Evolutionary conservation across 1,140 invertebrate species (phyloP), one percentile per base, ranked within the genome.

Genomic region (Anoplolepis gracilipes): DNA sequence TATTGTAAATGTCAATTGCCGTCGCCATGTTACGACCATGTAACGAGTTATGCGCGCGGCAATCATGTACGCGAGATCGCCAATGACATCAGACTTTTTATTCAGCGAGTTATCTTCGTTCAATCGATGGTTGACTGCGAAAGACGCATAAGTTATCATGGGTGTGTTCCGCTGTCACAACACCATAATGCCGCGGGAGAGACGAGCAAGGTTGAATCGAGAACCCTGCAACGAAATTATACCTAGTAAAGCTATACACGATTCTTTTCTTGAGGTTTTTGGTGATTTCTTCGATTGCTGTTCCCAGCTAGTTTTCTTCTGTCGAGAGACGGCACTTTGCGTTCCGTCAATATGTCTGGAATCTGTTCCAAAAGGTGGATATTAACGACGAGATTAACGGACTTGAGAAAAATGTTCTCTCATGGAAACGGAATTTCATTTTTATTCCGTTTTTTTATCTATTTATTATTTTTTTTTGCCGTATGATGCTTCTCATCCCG

Each of bases 1-100:
- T 89, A 81, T 89, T 72, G 67, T 49, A 81, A 89, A 89, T 88
- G 87, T 88, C 87, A 88, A 85, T 85, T 78, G 87, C 67, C 82
- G 64, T 76, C 78, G 79, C 75, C 78, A 79, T 36, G 39, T 59
- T 22, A 65, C 46, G 33, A 59, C 33, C 30, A 49, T 28, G 49
- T 72, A 57, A 70, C 64, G 49, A 81, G 77, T 79, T 72, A 49
- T 57, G 64, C 49, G 59, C 67, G 33, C 55, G 55, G 59, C 59
- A 81, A 85, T 88, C 82, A 55, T 3, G 46, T 49, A 30, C 55
- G 59, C 76, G 85, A 76, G 87, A 88, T 88, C 84, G 69, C 42
- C 46, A 61, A 88, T 89, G 75, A 89, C 84, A 84, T 89, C 75
- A 89, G 65, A 30, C 57, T 84, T 84, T 78, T 73, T 84, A 84